phyloP scores from a whole-genome alignment of 2,113 vertebrate species.

The Notarius lentiginosus region DNA sequence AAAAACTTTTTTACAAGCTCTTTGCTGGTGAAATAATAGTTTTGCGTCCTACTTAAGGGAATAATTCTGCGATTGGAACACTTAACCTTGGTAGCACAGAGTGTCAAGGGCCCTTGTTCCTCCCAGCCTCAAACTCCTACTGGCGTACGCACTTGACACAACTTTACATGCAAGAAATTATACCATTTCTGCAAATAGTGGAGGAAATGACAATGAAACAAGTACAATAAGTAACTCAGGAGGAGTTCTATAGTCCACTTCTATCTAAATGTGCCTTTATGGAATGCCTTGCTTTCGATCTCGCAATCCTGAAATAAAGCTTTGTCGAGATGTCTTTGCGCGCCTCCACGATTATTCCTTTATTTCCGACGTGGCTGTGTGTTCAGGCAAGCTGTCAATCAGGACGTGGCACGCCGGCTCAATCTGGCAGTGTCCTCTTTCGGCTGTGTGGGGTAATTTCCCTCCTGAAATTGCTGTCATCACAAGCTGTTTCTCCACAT shows the following conservation, averaged over 20 bases:
- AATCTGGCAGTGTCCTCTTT: slow-evolving; percentile 23
- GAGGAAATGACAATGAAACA: slow-evolving; percentile 1
- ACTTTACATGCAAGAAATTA: slow-evolving; percentile 11
- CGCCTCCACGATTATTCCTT: not conserved
- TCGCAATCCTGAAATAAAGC: not conserved
- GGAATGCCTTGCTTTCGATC: not conserved
- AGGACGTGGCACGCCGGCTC: not conserved
- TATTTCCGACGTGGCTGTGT: not conserved
- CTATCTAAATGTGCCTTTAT: not conserved
- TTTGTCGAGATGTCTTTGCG: not conserved
- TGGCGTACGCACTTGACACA: not conserved
- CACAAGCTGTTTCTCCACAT: slow-evolving; percentile 38
- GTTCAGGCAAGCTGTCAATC: slow-evolving; percentile 41
- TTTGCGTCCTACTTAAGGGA: slow-evolving; percentile 24
- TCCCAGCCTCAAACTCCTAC: not conserved
- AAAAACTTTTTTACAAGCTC: not conserved
- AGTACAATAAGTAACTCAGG: not conserved
- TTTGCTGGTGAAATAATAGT: slow-evolving; percentile 33
- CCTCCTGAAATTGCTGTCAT: slow-evolving; percentile 48
- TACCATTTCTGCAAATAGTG: not conserved
- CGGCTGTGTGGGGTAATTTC: slow-evolving; percentile 41
- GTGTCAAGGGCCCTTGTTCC: slow-evolving; percentile 8
- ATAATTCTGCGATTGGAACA: slow-evolving; percentile 15
- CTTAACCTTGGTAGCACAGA: slow-evolving; percentile 18
- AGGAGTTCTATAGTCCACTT: not conserved